Evolutionary conservation across 2,888 invertebrate genomes (phyloP).

Genomic region (Harmothoe impar): DNA sequence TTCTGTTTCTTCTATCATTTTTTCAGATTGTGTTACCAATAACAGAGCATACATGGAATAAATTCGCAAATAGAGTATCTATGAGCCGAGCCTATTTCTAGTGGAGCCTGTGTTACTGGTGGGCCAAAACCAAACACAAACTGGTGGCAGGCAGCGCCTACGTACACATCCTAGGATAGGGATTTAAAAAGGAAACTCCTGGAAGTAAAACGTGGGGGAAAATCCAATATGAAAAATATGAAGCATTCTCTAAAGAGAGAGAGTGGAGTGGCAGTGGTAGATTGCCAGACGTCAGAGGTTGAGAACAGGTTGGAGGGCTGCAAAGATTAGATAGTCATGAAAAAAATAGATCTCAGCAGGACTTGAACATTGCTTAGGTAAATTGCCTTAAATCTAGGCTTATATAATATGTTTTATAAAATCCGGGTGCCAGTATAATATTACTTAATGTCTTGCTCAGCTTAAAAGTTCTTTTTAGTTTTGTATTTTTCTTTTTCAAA

Average conservation of each 20-base stretch:
- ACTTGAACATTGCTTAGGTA: constrained; percentile 16
- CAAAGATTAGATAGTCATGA: constrained; percentile 15
- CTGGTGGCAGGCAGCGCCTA: constrained; percentile 40
- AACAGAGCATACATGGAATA: too few species aligned
- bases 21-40: too few species aligned
- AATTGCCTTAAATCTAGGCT: too few species aligned
- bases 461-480: too few species aligned
- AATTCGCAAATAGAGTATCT: too few species aligned
- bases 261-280: constrained; percentile 4
- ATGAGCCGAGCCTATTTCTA: not conserved
- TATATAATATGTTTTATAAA: too few species aligned
- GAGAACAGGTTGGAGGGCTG: constrained; percentile 16
- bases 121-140: not conserved
- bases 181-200: constrained; percentile 18
- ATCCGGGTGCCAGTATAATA: too few species aligned
- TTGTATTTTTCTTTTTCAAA: too few species aligned
- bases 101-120: constrained; percentile 21
- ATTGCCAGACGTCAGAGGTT: constrained; percentile 5
- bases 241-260: constrained; percentile 37
- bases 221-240: not conserved
- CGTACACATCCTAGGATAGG: constrained; percentile 38
- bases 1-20: too few species aligned
- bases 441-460: too few species aligned
- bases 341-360: not conserved
- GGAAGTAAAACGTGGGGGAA: constrained; percentile 41